Conservation (phyloP, 2,888 invertebrate genomes). For the Deilephila elpenor region DNA sequence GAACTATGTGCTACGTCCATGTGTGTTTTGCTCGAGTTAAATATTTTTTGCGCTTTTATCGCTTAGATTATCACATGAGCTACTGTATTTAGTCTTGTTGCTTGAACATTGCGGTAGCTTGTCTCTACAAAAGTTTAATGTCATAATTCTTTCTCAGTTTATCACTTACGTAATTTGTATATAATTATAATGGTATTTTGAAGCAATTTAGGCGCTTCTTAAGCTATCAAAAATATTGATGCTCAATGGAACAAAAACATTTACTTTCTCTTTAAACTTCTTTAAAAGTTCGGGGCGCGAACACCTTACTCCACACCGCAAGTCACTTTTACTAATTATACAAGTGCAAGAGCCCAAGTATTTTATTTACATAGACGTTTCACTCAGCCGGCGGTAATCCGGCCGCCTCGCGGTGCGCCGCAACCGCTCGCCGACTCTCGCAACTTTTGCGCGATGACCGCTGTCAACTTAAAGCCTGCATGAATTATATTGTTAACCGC, state of each 20-base stretch:
- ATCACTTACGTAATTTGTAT: no score
- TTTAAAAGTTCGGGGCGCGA: no score
- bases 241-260: no score
- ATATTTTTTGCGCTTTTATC: background rate
- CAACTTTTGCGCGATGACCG: slow-evolving; percentile 56
- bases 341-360: slow-evolving; percentile 27
- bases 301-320: background rate
- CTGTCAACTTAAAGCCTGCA: slow-evolving; percentile 54
- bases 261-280: no score
- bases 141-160: no score
- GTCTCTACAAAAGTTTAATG: no score
- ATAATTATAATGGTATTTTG: no score
- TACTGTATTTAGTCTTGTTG: background rate
- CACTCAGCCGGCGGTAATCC: slow-evolving; percentile 56
- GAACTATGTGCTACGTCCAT: background rate
- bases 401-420: slow-evolving; percentile 58
- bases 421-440: slow-evolving; percentile 56
- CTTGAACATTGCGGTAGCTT: background rate
- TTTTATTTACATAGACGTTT: slow-evolving; percentile 33
- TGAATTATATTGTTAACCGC: slow-evolving; percentile 54
- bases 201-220: no score
- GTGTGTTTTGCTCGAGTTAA: background rate
- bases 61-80: background rate
- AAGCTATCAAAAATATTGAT: no score
- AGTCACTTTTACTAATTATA: background rate